Base-by-base conservation (phyloP, 1,140 invertebrate genomes). In the Drosophila melanica region DNA sequence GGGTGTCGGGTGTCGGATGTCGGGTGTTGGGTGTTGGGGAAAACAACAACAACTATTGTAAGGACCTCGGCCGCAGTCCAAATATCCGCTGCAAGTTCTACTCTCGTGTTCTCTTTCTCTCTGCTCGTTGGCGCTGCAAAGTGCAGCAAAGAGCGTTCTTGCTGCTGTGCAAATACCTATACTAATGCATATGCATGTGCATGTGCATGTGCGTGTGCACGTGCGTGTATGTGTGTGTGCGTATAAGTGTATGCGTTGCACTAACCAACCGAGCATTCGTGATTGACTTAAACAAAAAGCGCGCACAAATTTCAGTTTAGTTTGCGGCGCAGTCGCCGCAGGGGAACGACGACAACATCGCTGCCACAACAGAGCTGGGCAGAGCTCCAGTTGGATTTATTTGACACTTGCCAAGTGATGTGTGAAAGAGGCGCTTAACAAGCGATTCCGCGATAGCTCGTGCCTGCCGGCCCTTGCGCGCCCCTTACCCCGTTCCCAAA, bases 261-360 rank as follows among this genome's bases (percentile, higher is more conserved):
- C 39, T 57, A 76, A 73, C 79, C 73, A 65, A 87, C 82, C 76
- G 79, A 89, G 79, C 84, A 89, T 81, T 82, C 84, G 84, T 90
- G 84, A 84, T 90, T 89, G 85, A 89, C 84, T 89, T 89, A 89
- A 89, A 84, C 80, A 90, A 72, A 81, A 89, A 81, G 75, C 84
- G 84, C 84, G 84, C 79, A 89, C 79, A 89, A 59, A 60, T 89
- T 89, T 89, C 53, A 80, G 85, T 89, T 89, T 89, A 89, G 84
- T 89, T 89, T 89, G 84, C 84, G 84, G 84, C 84, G 85, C 80
- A 84, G 79, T 75, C 79, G 84, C 84, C 84, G 77, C 84, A 66
- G 81, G 84, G 84, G 76, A 86, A 80, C 84, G 85, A 73, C 75
- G 66, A 68, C 74, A 20, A 60, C 64, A 42, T 33, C 65, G 67